A percentile compares a stretch with the other conserved stretches of the same genome.
These are phyloP conservation scores for Diuraphis noxia DNA, from an alignment of 1,140 invertebrate species.

Conservation along the genomic window DNA sequence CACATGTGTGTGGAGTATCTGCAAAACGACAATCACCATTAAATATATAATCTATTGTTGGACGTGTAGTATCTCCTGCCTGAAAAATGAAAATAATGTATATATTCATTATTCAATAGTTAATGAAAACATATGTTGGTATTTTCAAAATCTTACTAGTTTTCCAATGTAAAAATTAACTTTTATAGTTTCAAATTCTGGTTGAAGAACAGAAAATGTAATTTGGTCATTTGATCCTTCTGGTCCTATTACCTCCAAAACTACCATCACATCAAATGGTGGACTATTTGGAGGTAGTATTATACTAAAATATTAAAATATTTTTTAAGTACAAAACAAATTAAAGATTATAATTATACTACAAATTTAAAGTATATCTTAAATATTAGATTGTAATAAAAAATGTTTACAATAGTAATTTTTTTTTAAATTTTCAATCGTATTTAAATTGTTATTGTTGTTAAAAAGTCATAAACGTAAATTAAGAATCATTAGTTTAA, in stretches of 20 bases:
- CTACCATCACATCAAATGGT: conserved; percentile 45
- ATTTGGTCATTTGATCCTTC: conserved; percentile 54
- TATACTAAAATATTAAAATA: conserved; percentile 16
- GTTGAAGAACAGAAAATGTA: conserved; percentile 52
- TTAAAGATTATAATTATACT: not conserved
- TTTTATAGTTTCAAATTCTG: conserved; percentile 51
- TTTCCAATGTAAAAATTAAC: conserved; percentile 55
- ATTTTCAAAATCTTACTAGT: conserved; percentile 42
- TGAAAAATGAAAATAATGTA: conserved; percentile 33
- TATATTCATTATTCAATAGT: not conserved
- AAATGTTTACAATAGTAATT: too few species aligned
- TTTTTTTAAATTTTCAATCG: too few species aligned
- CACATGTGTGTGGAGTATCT: conserved; percentile 55
- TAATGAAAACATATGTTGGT: not conserved
- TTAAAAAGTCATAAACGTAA: too few species aligned
- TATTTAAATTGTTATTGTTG: too few species aligned
- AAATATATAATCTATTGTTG: conserved; percentile 55
- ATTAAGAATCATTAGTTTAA: too few species aligned
- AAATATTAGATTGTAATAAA: too few species aligned
- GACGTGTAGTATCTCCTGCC: conserved; percentile 54
- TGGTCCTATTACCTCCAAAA: conserved; percentile 47
- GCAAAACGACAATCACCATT: conserved; percentile 56
- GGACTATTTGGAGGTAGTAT: conserved; percentile 39
- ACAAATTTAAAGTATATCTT: too few species aligned
- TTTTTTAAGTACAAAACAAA: not conserved